Percentiles rank a stretch among this genome's conserved stretches.
Conservation (phyloP, 2,888 invertebrate species). For the Azorinus chamasolen region DNA sequence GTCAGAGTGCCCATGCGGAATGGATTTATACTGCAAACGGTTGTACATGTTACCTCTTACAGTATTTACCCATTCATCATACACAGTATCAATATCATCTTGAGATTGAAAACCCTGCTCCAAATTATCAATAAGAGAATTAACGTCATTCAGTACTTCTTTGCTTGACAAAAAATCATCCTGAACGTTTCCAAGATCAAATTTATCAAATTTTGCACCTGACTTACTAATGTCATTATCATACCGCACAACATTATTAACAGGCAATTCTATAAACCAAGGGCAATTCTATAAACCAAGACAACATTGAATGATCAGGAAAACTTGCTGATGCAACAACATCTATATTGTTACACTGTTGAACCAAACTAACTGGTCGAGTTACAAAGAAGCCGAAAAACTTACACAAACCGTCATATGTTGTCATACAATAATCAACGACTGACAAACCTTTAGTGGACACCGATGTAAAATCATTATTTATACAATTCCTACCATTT, state of each 20-base stretch:
- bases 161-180: constrained; percentile 10
- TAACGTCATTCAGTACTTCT: neutral
- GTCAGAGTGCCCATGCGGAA: constrained; percentile 1
- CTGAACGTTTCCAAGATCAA: constrained; percentile 20
- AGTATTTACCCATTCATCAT: constrained; percentile 28
- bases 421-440: constrained; percentile 16
- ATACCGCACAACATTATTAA: too few species aligned
- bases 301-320: constrained; percentile 4
- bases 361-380: neutral
- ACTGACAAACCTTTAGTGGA: neutral
- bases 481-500: constrained; percentile 4
- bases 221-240: too few species aligned
- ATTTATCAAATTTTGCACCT: constrained; percentile 10
- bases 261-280: too few species aligned
- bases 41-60: constrained; percentile 25
- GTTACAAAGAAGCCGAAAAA: constrained; percentile 16
- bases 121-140: constrained; percentile 15
- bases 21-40: neutral
- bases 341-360: neutral
- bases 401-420: constrained; percentile 2
- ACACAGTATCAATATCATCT: constrained; percentile 29
- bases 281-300: neutral
- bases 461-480: constrained; percentile 6
- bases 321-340: too few species aligned
- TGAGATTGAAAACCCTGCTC: constrained; percentile 26